Base-by-base conservation (phyloP, 1,140 invertebrate species). In the Diuraphis noxia region DNA sequence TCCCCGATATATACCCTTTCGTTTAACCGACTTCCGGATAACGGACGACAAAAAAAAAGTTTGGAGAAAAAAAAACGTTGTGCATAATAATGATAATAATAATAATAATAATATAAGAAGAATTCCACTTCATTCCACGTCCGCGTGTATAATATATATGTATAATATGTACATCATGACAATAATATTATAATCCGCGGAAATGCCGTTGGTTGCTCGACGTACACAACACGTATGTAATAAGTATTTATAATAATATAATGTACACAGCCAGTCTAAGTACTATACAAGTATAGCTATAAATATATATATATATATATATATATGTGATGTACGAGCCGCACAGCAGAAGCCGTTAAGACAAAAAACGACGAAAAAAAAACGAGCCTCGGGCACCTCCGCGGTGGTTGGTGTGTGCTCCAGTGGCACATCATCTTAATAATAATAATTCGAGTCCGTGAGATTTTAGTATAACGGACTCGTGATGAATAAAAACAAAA, bases 361-460 rank as follows among this genome's bases (percentile, higher is more conserved):
- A 90, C 88, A 90, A 90, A n/a, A 79, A 88, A 30, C 34, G 72
- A 85, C 6, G 23, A 5, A 21, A 43, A 88, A 88, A 41, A 72
- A 88, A 72, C 17, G 38, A 0, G 17, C 72, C 88, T 40, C 40
- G 88, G 40, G 56, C 43, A 46, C 46, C 17, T 21, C 25, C n/a
- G 30, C 19, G n/a, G 13, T 63, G 34, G 41, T 63, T 63, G 56
- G 56, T n/a, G 56, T 30, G 52, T 17, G 43, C 30, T n/a, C n/a
- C n/a, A 46, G 43, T 21, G 21, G n/a, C 88, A 36, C 88, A 63
- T 89, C 88, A 36, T 49, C 46, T 49, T 49, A 10, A 46, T 89
- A 77, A 46, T 89, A 77, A 89, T 89, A 89, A 89, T 89, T 77
- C 40, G 52, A 43, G 77, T 89, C 88, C 88, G 88, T 90, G 88